A percentile compares a stretch with the other conserved stretches of the same genome.
These are phyloP conservation scores for Drosophila persimilis DNA, from an alignment of 1,140 invertebrate species.

Conservation along the genomic window DNA sequence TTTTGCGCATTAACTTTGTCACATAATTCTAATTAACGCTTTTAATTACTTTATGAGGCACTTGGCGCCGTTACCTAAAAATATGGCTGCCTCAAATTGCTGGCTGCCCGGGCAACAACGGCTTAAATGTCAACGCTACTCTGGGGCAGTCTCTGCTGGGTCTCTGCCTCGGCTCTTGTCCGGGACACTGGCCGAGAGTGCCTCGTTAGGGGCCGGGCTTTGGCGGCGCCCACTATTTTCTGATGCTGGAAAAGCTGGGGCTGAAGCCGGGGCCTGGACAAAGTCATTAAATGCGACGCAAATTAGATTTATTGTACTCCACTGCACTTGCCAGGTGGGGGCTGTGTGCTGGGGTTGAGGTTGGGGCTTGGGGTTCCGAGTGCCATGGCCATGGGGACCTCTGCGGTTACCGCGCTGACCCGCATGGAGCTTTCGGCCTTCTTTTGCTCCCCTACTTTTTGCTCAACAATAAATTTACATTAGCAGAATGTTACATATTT, in stretches of 20 bases:
- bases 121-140: slow-evolving; percentile 69
- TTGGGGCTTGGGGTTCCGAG: slow-evolving; percentile 3
- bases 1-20: slow-evolving; percentile 80
- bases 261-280: slow-evolving; percentile 56
- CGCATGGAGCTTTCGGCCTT: slow-evolving; percentile 29
- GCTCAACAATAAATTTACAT: slow-evolving; percentile 82
- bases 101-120: slow-evolving; percentile 51
- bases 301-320: slow-evolving; percentile 82
- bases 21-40: slow-evolving; percentile 81
- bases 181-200: slow-evolving; percentile 30
- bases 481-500: slow-evolving; percentile 81
- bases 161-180: neutral
- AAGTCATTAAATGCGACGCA: slow-evolving; percentile 83
- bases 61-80: slow-evolving; percentile 76
- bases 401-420: slow-evolving; percentile 62
- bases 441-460: slow-evolving; percentile 25
- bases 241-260: slow-evolving; percentile 40
- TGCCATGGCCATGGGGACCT: slow-evolving; percentile 30
- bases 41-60: slow-evolving; percentile 81
- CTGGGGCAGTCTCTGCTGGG: slow-evolving; percentile 3
- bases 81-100: slow-evolving; percentile 73
- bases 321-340: slow-evolving; percentile 68
- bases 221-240: slow-evolving; percentile 59
- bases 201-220: slow-evolving; percentile 58
- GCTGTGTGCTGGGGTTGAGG: slow-evolving; percentile 2